Percentiles rank a stretch among this genome's conserved stretches.
phyloP scores from a whole-genome alignment of 2,113 vertebrate species.

The Corynorhinus townsendii region DNA sequence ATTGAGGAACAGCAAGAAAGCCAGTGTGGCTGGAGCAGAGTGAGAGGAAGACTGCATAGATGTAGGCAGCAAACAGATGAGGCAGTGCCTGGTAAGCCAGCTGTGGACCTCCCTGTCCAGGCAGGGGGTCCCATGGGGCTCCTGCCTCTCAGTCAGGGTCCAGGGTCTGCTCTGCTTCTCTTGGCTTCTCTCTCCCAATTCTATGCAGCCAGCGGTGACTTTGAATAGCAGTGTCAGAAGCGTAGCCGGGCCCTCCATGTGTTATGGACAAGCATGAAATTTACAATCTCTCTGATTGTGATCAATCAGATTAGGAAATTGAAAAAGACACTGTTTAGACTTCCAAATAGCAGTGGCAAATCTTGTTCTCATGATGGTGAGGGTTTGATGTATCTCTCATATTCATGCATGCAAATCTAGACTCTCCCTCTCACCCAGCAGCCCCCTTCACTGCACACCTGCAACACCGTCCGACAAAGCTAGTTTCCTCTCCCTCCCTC shows the following conservation, averaged over 20 bases:
- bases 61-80: background rate
- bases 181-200: background rate
- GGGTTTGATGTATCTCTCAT: conserved; percentile 29
- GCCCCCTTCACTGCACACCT: fast-evolving
- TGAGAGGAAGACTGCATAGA: background rate
- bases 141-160: background rate
- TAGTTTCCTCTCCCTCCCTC: background rate
- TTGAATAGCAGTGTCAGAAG: background rate
- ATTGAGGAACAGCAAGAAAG: background rate
- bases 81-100: background rate
- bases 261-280: conserved; percentile 24
- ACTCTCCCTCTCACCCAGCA: background rate
- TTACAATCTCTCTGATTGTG: background rate
- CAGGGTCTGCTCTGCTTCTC: background rate
- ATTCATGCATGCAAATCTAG: background rate
- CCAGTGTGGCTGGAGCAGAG: background rate
- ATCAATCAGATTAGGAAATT: conserved; percentile 49
- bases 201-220: background rate
- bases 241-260: background rate
- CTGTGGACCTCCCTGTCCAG: background rate
- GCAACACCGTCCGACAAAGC: background rate
- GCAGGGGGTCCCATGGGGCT: background rate
- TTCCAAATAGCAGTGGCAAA: conserved; percentile 31
- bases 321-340: conserved; percentile 30
- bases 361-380: background rate